phyloP scores from a whole-genome alignment of 2,797 vertebrate genomes.

The Picus viridis region DNA sequence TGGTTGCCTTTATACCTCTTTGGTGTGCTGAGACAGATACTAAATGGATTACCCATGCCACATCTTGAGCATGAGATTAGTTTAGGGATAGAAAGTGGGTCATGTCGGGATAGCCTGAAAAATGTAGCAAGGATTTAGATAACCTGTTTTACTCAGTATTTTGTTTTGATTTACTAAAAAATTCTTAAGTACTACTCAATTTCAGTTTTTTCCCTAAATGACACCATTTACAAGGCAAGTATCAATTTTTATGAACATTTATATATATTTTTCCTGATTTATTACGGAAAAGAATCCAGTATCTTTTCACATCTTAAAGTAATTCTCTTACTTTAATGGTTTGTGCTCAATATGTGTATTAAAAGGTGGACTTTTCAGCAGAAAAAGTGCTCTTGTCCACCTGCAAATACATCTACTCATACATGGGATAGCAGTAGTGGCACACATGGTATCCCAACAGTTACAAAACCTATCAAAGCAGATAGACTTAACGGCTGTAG shows the following conservation, averaged over 20 bases:
- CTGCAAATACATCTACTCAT: not conserved
- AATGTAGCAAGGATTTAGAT: not conserved
- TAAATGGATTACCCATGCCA: not conserved
- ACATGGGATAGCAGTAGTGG: not conserved
- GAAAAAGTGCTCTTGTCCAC: not conserved
- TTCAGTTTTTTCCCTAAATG: not conserved
- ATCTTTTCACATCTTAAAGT: not conserved
- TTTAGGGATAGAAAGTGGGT: constrained; percentile 25
- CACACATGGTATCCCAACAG: fast-evolving
- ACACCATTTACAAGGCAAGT: not conserved
- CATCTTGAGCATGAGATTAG: not conserved
- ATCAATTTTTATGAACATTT: not conserved
- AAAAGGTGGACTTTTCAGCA: not conserved
- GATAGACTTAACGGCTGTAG: not conserved
- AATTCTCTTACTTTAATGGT: not conserved
- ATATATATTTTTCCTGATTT: not conserved
- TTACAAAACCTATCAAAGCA: not conserved
- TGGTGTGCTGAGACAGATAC: not conserved
- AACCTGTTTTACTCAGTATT: not conserved
- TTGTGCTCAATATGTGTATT: not conserved
- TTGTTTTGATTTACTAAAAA: not conserved
- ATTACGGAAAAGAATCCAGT: not conserved
- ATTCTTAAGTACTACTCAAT: not conserved
- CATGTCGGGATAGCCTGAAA: not conserved
- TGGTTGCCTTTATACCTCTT: not conserved